Conservation (phyloP, 2,113 vertebrate genomes). For the Ochotona princeps region DNA sequence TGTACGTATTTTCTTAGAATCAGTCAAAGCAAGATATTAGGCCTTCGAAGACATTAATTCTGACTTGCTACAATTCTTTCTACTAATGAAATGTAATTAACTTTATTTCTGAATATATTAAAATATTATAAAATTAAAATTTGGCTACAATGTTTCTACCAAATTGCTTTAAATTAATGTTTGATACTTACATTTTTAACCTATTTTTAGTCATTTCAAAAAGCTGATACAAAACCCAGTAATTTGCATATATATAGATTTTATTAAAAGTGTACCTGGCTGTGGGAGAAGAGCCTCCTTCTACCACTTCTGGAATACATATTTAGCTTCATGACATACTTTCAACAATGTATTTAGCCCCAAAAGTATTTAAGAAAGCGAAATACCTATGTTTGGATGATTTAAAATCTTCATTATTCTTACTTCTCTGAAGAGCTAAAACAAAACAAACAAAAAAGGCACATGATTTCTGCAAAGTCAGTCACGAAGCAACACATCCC, state of each 20-base stretch:
- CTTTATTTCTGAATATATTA: background rate
- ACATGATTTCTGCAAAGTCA: conserved; percentile 59
- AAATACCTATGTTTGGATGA: conserved; percentile 97
- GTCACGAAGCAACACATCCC: conserved; percentile 72
- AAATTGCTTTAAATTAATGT: conserved; percentile 57
- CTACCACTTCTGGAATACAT: background rate
- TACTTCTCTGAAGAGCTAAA: conserved; percentile 99
- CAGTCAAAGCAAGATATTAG: background rate
- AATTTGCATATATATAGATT: background rate
- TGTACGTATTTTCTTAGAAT: background rate
- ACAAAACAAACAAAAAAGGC: conserved; percentile 75
- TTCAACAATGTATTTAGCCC: conserved; percentile 62
- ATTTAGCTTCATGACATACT: conserved; percentile 46
- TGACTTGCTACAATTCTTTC: conserved; percentile 22
- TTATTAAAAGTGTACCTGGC: conserved; percentile 21
- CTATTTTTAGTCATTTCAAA: conserved; percentile 12
- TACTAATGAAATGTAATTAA: conserved; percentile 22
- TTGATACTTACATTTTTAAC: conserved; percentile 31
- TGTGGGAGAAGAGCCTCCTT: background rate
- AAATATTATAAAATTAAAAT: conserved; percentile 21
- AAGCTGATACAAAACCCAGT: background rate
- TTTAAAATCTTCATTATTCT: conserved; percentile 99
- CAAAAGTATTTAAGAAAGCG: conserved; percentile 72
- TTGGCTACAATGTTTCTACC: conserved; percentile 10
- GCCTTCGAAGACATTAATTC: conserved; percentile 30